A percentile compares a stretch with the other conserved stretches of the same genome.
Conservation (phyloP, 64 coral and sea anemone species). For the Stichodactyla mertensii region DNA sequence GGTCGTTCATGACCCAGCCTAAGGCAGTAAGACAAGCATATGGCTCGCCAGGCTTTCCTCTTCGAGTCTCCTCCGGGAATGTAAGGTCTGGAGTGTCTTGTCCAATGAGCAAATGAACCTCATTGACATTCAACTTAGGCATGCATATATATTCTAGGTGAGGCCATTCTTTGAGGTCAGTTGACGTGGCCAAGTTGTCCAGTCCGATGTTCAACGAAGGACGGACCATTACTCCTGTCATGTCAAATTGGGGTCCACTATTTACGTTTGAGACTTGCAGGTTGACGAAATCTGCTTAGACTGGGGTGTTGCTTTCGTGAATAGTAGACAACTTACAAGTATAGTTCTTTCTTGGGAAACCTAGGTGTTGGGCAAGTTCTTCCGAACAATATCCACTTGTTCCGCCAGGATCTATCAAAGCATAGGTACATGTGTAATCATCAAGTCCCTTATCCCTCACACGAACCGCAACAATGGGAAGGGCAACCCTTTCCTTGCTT, state of each 20-base stretch:
- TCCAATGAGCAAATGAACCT: slow-evolving; percentile 45
- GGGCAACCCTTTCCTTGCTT: slow-evolving; percentile 23
- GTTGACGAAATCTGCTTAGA: slow-evolving; percentile 29
- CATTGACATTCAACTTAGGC: slow-evolving; percentile 2
- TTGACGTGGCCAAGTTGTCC: slow-evolving; percentile 15
- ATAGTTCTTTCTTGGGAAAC: slow-evolving; percentile 19
- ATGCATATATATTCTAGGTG: slow-evolving; percentile 26
- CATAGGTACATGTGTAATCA: slow-evolving; percentile 29
- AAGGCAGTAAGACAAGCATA: slow-evolving; percentile 35
- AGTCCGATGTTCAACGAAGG: slow-evolving; percentile 39
- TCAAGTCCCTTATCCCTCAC: slow-evolving; percentile 36
- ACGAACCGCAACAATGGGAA: slow-evolving; percentile 45
- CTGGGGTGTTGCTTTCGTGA: slow-evolving; percentile 30
- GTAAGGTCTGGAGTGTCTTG: slow-evolving; percentile 34
- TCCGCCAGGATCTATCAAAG: slow-evolving; percentile 38
- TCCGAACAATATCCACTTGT: slow-evolving; percentile 36
- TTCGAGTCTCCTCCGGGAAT: slow-evolving; percentile 27
- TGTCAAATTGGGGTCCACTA: slow-evolving; percentile 29
- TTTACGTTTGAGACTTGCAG: slow-evolving; percentile 38
- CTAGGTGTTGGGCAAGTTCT: slow-evolving; percentile 47
- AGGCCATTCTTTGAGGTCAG: slow-evolving; percentile 38
- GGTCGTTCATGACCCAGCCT: slow-evolving; percentile 38
- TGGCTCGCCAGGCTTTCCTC: slow-evolving; percentile 28
- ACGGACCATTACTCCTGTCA: slow-evolving; percentile 33
- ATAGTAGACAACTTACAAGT: slow-evolving; percentile 35